Conservation (phyloP, 2,113 vertebrate species). For the Lophochroa leadbeateri region DNA sequence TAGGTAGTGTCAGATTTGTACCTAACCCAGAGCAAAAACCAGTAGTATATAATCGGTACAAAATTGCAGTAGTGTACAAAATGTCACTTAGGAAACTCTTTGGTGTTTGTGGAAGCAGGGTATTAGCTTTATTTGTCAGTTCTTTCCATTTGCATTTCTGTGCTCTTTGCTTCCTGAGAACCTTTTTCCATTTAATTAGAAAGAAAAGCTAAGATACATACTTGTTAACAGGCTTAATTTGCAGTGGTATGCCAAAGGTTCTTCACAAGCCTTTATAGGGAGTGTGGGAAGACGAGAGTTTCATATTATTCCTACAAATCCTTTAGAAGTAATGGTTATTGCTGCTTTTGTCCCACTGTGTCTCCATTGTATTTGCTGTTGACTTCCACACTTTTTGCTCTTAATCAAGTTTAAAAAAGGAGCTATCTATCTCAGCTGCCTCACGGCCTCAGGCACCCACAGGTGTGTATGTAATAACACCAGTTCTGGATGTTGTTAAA, state of each 20-base stretch:
- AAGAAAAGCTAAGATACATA: neutral
- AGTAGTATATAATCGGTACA: neutral
- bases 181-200: slow-evolving; percentile 42
- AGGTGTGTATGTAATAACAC: neutral
- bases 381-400: neutral
- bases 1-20: neutral
- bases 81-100: slow-evolving; percentile 16
- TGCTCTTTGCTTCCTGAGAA: slow-evolving; percentile 37
- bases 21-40: neutral
- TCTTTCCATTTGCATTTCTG: slow-evolving; percentile 46
- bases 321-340: neutral
- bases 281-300: neutral
- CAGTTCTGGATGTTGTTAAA: accelerated
- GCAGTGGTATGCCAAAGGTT: neutral
- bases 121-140: slow-evolving; percentile 18
- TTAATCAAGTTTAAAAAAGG: neutral
- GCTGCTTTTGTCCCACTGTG: neutral
- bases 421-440: neutral
- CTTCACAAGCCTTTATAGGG: neutral
- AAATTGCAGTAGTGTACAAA: neutral
- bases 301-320: neutral
- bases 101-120: slow-evolving; percentile 28
- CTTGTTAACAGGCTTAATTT: slow-evolving; percentile 53
- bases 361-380: neutral
- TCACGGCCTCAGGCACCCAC: accelerated